Evolutionary conservation across 2,888 invertebrate genomes (phyloP), one percentile per base, ranked within the genome.

Genomic region (Yponomeuta cagnagella): DNA sequence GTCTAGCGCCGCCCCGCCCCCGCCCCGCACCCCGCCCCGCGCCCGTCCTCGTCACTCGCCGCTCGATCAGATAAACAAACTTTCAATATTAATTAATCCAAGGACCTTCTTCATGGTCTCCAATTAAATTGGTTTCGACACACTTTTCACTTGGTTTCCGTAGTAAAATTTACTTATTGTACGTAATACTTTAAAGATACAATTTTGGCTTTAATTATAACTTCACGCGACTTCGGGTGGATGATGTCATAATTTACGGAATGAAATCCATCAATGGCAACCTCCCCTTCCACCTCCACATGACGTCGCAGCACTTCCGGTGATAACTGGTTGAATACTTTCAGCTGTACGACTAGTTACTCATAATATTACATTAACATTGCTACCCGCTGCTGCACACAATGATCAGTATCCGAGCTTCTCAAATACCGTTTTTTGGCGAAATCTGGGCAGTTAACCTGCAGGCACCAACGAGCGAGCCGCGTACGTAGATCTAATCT

Each of bases 11-110:
- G 6, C 37, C 67, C 2, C 37, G 31, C 12, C 67, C n/a, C 9
- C 64, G n/a, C 43, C 10, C 37, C n/a, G 15, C 37, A 5, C 10
- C 66, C 10, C 66, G 31, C 31, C 10, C n/a, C 37, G 15, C n/a
- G 33, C 10, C 37, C 63, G 63, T 15, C 63, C 15, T 3, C 67
- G 33, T 37, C 65, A 65, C 31, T 33, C 33, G 30, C 65, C 30
- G 65, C 43, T 37, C 31, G 31, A 65, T 67, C 67, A 43, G 67
- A 67, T 67, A 37, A 67, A 67, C 67, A 37, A 67, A 67, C 67
- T 67, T 67, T 37, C 33, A 5, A 12, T 67, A n/a, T 37, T 67
- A 67, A 67, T 67, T 67, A 67, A 67, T 67, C 1, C 37, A 12
- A 43, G 43, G 31, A 37, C 37, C 12, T 37, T 37, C 67, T 33